Percentiles rank a stretch among this genome's conserved stretches.
Evolutionary conservation across 1,140 invertebrate genomes (phyloP).

Genomic region (Listronotus bonariensis): DNA sequence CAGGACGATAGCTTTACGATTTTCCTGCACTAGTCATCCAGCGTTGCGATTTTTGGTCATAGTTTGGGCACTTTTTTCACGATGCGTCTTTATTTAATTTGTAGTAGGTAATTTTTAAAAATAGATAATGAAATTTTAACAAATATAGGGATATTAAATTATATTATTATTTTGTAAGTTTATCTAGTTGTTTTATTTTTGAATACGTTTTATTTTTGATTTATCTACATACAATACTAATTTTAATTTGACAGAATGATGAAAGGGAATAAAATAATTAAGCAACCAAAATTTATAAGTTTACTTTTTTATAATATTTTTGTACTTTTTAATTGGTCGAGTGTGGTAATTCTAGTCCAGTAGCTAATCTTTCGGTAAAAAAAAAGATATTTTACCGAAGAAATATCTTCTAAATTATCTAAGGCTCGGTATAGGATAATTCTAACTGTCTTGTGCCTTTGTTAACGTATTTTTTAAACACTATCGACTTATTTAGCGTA

Average conservation of each 20-base stretch:
- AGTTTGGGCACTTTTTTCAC: slow-evolving; percentile 10
- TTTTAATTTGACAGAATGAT: too few relatives aligned
- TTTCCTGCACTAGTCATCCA: slow-evolving; percentile 38
- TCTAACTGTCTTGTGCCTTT: too few relatives aligned
- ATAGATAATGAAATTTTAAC: slow-evolving; percentile 8
- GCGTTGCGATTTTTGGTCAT: slow-evolving; percentile 15
- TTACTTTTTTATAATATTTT: slow-evolving; percentile 2
- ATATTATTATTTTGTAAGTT: not conserved
- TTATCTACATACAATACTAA: not conserved
- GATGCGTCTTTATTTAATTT: not conserved
- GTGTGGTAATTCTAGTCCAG: slow-evolving; percentile 32
- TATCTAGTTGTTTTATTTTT: not conserved
- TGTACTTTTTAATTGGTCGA: slow-evolving; percentile 13
- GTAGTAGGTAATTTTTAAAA: not conserved
- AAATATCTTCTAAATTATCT: too few relatives aligned
- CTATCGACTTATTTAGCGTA: too few relatives aligned
- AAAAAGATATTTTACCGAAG: too few relatives aligned
- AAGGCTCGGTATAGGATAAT: too few relatives aligned
- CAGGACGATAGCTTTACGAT: slow-evolving; percentile 45
- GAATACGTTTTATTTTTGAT: not conserved
- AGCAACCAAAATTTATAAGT: too few relatives aligned
- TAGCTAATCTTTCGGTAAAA: not conserved
- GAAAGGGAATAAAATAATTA: too few relatives aligned
- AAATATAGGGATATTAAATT: slow-evolving; percentile 1
- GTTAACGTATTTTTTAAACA: too few relatives aligned